Evolutionary conservation across 1,140 invertebrate species (phyloP), one percentile per base, ranked within the genome.

Genomic region (Theocolax elegans): DNA sequence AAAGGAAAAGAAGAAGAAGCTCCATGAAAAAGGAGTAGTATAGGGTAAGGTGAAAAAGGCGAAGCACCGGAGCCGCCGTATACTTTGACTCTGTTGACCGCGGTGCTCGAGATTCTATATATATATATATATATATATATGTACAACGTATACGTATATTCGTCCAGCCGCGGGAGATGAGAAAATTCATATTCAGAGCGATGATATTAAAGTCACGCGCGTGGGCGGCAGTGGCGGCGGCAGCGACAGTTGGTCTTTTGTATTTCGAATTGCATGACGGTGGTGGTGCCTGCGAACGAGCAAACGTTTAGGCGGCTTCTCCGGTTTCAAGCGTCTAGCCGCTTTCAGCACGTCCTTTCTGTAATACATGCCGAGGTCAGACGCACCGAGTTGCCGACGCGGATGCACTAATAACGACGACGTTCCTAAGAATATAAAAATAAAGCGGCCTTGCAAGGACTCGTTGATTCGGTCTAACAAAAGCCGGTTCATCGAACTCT

Each of bases 291-390:
- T 84, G 80, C 79, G 81, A 76, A 77, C 83, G 82, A 85, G 75
- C 80, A 10, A 6, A 35, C 31, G 4, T 35, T 79, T 79, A 76
- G 77, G 77, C 79, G 77, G 80, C 82, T 79, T 84, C 84, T 86
- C 83, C 77, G 77, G 72, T 86, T 86, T 84, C 84, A 86, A 85
- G 76, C 80, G 79, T 85, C 83, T 83, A 83, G 77, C 82, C 83
- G 82, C 81, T 83, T 84, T 82, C 80, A 78, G 76, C 72, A 79
- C 80, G 66, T 54, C 67, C 69, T 72, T 38, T 6, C 15, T 23
- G 15, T 23, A 25, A 51, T 51, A 27, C 42, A 12, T 3, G 1
- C 29, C 10, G 25, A n/a, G n/a, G n/a, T n/a, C 53, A 17, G 53
- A 12, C 10, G 40, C 54, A 9, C 4, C 31, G 31, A 23, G 19